Evolutionary conservation across 1,140 invertebrate species (phyloP), one percentile per base, ranked within the genome.

Genomic region (Trichonephila clavata): DNA sequence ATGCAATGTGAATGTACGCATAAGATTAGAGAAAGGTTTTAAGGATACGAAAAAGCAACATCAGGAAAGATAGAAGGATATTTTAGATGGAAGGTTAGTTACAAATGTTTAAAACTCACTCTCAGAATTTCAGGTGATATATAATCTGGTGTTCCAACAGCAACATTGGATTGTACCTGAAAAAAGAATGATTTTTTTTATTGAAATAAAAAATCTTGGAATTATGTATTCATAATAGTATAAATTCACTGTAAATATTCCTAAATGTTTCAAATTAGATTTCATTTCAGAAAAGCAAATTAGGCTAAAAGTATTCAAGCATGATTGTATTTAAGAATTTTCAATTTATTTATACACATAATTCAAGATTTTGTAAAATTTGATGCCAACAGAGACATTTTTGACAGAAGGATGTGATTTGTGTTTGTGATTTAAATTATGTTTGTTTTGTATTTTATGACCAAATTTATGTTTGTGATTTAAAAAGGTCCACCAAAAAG

Each of bases 111-210:
- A 68, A 77, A 39, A 90, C 89, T 92, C 71, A 94, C 94, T 91
- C 94, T 86, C 63, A 94, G 71, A 20, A 99, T 99, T 97, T 99
- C 99, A n/a, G 99, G 99, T 50, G 98, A 99, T 95, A 99, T 99
- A 96, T 99, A 99, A 96, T 99, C 99, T 3, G 99, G 99, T n/a
- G 99, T 99, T 68, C 99, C 99, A 65, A 99, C 99, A 87, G 99
- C 99, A 21, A 99, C 98, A 95, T 99, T 99, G 94, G 98, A 99
- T 96, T 99, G 98, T 83, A 99, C 96, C 95, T 96, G 77, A 77
- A 94, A 95, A 20, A 24, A n/a, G 10, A 84, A n/a, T 59, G 7
- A 80, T 13, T 50, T 50, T 50, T 50, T n/a, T n/a, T 50, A 50
- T 50, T 18, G n/a, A 32, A 80, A 32, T 13, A 77, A 77, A 2